These are phyloP conservation scores for Onychostoma macrolepis DNA, from an alignment of 2,113 vertebrate genomes.

Conservation along the genomic window DNA sequence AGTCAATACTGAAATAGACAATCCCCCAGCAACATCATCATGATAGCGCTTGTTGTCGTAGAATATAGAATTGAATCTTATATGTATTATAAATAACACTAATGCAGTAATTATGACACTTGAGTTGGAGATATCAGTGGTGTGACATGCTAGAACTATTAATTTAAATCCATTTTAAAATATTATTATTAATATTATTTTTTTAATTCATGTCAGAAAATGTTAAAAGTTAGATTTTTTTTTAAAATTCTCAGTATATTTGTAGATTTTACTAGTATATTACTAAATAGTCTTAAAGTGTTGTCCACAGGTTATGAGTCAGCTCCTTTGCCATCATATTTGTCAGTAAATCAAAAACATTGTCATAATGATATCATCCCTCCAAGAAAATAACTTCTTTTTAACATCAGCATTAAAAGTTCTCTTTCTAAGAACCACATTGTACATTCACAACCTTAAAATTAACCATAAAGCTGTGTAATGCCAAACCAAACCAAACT, in stretches of 20 bases:
- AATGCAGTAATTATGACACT: not conserved
- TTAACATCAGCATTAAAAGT: not conserved
- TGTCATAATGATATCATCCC: not conserved
- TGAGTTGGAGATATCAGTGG: not conserved
- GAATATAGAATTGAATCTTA: not conserved
- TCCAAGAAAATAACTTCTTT: not conserved
- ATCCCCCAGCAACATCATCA: not conserved
- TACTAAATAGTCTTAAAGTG: not conserved
- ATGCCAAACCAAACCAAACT: not conserved
- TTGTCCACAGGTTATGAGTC: not conserved
- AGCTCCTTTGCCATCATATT: not conserved
- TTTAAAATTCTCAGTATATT: not conserved
- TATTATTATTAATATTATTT: too few relatives aligned
- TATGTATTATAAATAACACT: not conserved
- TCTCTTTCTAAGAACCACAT: not conserved
- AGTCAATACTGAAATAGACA: not conserved
- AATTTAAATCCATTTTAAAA: not conserved
- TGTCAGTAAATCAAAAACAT: not conserved
- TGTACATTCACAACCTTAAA: not conserved
- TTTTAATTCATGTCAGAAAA: not conserved
- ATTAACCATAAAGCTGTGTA: not conserved
- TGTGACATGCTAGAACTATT: not conserved
- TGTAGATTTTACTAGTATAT: not conserved
- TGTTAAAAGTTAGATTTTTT: not conserved
- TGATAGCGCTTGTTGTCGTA: not conserved